Evolutionary conservation across 2,888 invertebrate genomes (phyloP).

Genomic region (Eupsilia transversa): DNA sequence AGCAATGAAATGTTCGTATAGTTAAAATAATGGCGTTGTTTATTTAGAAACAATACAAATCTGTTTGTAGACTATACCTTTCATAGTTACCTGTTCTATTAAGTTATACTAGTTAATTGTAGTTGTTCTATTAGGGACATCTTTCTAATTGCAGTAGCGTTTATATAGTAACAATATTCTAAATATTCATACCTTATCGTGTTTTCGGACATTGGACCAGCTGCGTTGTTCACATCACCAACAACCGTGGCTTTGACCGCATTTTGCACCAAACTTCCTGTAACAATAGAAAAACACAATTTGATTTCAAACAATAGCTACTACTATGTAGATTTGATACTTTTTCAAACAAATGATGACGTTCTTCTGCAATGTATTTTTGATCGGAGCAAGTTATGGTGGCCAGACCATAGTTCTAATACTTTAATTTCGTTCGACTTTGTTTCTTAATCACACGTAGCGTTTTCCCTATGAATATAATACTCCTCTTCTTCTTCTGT

Average conservation of each 20-base stretch:
- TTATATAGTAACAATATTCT: background rate
- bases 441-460: background rate
- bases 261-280: conserved; percentile 62
- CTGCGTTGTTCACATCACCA: conserved; percentile 57
- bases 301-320: background rate
- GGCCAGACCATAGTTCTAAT: no score
- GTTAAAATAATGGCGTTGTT: conserved; percentile 8
- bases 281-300: conserved; percentile 43
- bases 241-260: conserved; percentile 57
- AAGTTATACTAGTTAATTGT: background rate
- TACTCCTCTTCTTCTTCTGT: no score
- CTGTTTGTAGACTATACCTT: background rate
- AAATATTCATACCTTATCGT: conserved; percentile 53
- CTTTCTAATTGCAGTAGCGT: conserved; percentile 45
- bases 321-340: background rate
- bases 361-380: background rate
- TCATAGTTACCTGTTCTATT: no score
- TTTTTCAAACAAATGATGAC: background rate
- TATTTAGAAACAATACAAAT: background rate
- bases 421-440: background rate
- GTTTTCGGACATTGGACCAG: conserved; percentile 53
- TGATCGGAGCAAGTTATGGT: background rate
- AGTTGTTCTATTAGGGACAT: conserved; percentile 16
- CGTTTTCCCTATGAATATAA: background rate
- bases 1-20: conserved; percentile 21